A percentile compares a stretch with the other conserved stretches of the same genome.
phyloP scores from a whole-genome alignment of 2,797 vertebrate species.

The Spinibarbus caldwelli region DNA sequence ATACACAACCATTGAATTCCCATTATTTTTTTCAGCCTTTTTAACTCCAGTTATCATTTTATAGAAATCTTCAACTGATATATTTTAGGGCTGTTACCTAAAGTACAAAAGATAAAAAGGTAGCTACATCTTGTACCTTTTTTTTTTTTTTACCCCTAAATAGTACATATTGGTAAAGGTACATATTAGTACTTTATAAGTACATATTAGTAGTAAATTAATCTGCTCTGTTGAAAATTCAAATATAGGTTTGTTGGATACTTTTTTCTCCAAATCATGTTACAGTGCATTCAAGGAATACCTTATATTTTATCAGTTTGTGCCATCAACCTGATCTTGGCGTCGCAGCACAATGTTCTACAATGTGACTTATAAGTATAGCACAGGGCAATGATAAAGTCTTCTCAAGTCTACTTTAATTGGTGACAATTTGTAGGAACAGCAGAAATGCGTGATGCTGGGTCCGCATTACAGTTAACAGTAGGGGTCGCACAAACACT shows the following conservation, averaged over 20 bases:
- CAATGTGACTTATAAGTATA: background rate
- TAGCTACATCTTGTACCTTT: background rate
- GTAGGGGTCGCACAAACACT: slow-evolving; percentile 50
- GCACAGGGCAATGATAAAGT: background rate
- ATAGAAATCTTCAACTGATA: background rate
- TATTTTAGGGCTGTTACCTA: background rate
- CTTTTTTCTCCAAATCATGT: no score
- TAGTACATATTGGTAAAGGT: background rate
- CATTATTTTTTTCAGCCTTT: background rate
- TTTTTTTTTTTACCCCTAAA: background rate
- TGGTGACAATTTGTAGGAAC: background rate
- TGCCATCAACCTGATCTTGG: background rate
- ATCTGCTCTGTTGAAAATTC: background rate
- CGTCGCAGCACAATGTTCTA: background rate
- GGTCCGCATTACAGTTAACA: slow-evolving; percentile 11
- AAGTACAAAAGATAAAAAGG: background rate
- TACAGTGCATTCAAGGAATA: background rate
- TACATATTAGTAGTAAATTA: background rate
- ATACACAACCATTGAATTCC: background rate
- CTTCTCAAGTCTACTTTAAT: slow-evolving; percentile 4
- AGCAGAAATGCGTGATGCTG: background rate
- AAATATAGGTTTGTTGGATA: background rate
- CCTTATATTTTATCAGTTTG: background rate
- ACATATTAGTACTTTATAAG: background rate
- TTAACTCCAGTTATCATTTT: background rate